A percentile compares a stretch with the other conserved stretches of the same genome.
These are phyloP conservation scores for Brenthis ino DNA, from an alignment of 2,888 invertebrate genomes.

Conservation along the genomic window DNA sequence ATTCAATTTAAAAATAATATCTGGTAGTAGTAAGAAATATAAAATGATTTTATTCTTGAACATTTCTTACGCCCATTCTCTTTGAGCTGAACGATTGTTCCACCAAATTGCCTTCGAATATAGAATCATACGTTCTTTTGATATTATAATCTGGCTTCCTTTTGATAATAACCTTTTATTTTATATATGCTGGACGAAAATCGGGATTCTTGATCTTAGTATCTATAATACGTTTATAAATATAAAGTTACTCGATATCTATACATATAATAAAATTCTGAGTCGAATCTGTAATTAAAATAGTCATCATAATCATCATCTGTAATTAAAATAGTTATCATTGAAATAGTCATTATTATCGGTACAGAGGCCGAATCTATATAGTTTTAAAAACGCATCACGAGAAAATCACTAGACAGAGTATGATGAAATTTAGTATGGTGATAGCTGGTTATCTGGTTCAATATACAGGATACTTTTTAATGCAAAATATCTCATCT, in stretches of 20 bases:
- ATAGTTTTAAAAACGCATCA: too few species aligned
- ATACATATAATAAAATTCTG: too few species aligned
- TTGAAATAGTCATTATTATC: too few species aligned
- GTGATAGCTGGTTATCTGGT: too few species aligned
- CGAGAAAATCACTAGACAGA: too few species aligned
- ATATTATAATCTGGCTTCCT: constrained; percentile 75
- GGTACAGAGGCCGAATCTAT: too few species aligned
- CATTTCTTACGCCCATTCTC: constrained; percentile 46
- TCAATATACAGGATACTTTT: too few species aligned
- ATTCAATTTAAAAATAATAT: neutral
- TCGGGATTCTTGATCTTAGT: constrained; percentile 57
- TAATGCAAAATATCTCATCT: too few species aligned
- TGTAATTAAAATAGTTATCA: too few species aligned
- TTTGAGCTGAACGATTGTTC: constrained; percentile 60
- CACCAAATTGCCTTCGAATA: constrained; percentile 70
- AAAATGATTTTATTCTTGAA: constrained; percentile 38
- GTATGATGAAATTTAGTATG: too few species aligned
- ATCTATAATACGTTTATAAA: constrained; percentile 62
- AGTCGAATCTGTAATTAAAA: too few species aligned
- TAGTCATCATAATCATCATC: too few species aligned
- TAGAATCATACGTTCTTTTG: constrained; percentile 74
- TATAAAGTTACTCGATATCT: constrained; percentile 48
- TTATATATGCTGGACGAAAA: constrained; percentile 63
- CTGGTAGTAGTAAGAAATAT: constrained; percentile 19
- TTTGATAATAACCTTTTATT: constrained; percentile 75